These are phyloP conservation scores for Bombus waltoni DNA, from an alignment of 1,140 invertebrate species.

Conservation along the genomic window DNA sequence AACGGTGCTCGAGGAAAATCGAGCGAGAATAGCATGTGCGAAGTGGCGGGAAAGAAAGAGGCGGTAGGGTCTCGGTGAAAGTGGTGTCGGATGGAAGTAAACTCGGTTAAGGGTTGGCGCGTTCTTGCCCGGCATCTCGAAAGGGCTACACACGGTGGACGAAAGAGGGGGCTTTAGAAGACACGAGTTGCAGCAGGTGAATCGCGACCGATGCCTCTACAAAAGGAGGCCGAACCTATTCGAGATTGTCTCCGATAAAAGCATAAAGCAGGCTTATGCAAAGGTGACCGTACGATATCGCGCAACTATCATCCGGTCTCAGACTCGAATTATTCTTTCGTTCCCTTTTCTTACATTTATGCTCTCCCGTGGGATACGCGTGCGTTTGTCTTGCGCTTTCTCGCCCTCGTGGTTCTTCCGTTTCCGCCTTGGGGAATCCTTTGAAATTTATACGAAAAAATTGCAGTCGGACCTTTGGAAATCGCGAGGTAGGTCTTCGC, in stretches of 20 bases:
- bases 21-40: constrained; percentile 57
- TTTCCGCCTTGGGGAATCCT: neutral
- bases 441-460: constrained; percentile 28
- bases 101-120: constrained; percentile 63
- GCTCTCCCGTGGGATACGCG: too few species aligned
- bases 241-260: constrained; percentile 28
- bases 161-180: constrained; percentile 28
- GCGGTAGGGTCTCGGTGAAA: constrained; percentile 28
- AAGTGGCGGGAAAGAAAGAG: constrained; percentile 39
- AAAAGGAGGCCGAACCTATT: constrained; percentile 38
- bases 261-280: constrained; percentile 25
- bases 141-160: constrained; percentile 13
- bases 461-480: constrained; percentile 2
- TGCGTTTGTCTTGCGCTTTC: neutral
- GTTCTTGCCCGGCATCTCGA: constrained; percentile 39
- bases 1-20: constrained; percentile 66
- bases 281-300: constrained; percentile 3
- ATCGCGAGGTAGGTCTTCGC: neutral
- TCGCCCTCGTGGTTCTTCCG: neutral
- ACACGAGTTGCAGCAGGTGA: constrained; percentile 30
- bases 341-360: too few species aligned
- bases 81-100: constrained; percentile 61
- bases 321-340: neutral
- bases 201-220: constrained; percentile 26
- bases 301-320: neutral